These are phyloP conservation scores for Pyrrhosoma nymphula DNA, from an alignment of 2,888 invertebrate genomes.

Conservation along the genomic window DNA sequence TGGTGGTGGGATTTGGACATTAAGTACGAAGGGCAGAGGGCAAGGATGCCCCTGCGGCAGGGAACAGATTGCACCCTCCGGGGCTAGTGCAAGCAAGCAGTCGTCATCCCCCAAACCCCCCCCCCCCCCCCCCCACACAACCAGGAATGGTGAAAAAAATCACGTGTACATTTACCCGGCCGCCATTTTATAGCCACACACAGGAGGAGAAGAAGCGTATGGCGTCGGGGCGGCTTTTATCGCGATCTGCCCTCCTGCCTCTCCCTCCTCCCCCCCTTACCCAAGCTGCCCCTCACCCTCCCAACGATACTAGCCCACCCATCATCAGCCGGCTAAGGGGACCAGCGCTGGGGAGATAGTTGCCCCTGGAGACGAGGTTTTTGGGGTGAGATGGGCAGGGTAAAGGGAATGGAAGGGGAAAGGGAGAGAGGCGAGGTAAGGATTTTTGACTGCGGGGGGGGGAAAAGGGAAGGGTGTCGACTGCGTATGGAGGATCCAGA, in stretches of 20 bases:
- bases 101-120: not conserved
- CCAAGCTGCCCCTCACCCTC: not conserved
- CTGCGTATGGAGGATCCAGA: not conserved
- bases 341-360: not conserved
- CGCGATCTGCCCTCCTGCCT: not conserved
- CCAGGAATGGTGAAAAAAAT: not conserved
- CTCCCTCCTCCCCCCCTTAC: not conserved
- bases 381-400: not conserved
- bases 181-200: slow-evolving; percentile 44
- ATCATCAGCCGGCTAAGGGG: not conserved
- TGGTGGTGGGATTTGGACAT: not conserved
- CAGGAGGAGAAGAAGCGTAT: slow-evolving; percentile 33
- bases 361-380: slow-evolving; percentile 46
- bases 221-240: slow-evolving; percentile 20
- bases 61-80: not conserved
- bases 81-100: not conserved
- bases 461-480: not conserved
- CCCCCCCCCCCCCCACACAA: not conserved
- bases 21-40: not conserved
- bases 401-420: not conserved
- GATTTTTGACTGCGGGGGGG: not conserved
- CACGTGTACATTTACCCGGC: not conserved
- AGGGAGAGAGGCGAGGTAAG: not conserved
- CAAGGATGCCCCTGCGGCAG: not conserved
- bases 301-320: not conserved